These are phyloP conservation scores for Rachycentron canadum DNA, from an alignment of 2,797 vertebrate species.

Conservation along the genomic window DNA sequence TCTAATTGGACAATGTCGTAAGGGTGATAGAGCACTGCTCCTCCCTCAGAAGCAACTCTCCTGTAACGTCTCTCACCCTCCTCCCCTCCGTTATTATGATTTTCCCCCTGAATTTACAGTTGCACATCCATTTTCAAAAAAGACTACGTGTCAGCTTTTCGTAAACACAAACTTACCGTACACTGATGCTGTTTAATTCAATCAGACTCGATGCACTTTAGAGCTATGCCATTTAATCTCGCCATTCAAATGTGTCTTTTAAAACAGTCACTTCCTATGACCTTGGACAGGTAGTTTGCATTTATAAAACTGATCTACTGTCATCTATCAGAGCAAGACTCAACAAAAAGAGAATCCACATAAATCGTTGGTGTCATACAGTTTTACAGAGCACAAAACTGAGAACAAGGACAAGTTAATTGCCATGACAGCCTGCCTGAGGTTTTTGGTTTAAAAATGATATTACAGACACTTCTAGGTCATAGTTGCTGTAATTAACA, in stretches of 20 bases:
- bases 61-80: constrained; percentile 37
- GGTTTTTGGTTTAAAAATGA: not conserved
- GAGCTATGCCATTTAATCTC: constrained; percentile 42
- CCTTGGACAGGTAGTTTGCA: constrained; percentile 45
- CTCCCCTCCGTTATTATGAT: constrained; percentile 16
- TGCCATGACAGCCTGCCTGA: not conserved
- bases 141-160: constrained; percentile 51
- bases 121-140: constrained; percentile 51
- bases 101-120: not conserved
- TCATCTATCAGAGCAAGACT: constrained; percentile 25
- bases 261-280: constrained; percentile 41
- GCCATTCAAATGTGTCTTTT: constrained; percentile 45
- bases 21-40: constrained; percentile 62
- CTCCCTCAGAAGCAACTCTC: constrained; percentile 37
- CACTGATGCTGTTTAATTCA: constrained; percentile 45
- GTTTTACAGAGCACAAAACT: not conserved
- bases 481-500: not conserved
- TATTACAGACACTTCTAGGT: not conserved
- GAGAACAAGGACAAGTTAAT: constrained; percentile 2
- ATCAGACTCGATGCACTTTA: constrained; percentile 45
- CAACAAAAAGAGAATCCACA: constrained; percentile 3
- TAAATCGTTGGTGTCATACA: not conserved
- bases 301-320: constrained; percentile 38
- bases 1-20: constrained; percentile 78
- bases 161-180: constrained; percentile 20